Evolutionary conservation across 1,140 invertebrate genomes (phyloP), one percentile per base, ranked within the genome.

Genomic region (Cataglyphis hispanica): DNA sequence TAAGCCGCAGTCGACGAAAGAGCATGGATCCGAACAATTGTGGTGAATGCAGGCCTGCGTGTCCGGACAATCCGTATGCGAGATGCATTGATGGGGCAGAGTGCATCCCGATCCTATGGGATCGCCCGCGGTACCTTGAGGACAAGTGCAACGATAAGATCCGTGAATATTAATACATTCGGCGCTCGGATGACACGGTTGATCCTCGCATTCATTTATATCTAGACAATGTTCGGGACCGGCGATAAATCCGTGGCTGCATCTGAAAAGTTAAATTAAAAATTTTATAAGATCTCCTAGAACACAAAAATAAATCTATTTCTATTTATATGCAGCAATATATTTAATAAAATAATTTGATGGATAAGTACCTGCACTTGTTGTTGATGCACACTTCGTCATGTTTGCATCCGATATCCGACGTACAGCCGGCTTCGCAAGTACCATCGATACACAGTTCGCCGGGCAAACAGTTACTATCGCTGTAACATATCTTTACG

Each of bases 401-500:
- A 31, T 95, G 92, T 50, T 96, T 96, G 91, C 98, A 99, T 89
- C 98, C 98, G 3, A 96, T 96, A 92, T 98, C 97, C 3, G 96
- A 96, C 37, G 97, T 97, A 91, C 98, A 99, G 1, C 98, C 98
- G 7, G 97, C 96, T 91, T 97, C 96, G 91, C 98, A 99, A 31
- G 96, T 96, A 53, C 98, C 98, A 87, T 97, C 96, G n/a, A 97
- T 96, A 90, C 98, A 99, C 60, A 98, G 96, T 96, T 99, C 98
- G 74, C 98, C 98, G 8, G 97, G 97, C 81, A 98, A 95, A 88
- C 98, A 99, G 91, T 98, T 99, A 89, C 97, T 97, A 91, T 98
- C 98, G 4, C 97, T 96, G 91, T 98, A 98, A 92, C 98, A 99
- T 43, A 98, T 96, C 95, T 98, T 98, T 19, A 97, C 95, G 88